Evolutionary conservation across 2,888 invertebrate species (phyloP), one percentile per base, ranked within the genome.

Genomic region (Troides oblongomaculatus): DNA sequence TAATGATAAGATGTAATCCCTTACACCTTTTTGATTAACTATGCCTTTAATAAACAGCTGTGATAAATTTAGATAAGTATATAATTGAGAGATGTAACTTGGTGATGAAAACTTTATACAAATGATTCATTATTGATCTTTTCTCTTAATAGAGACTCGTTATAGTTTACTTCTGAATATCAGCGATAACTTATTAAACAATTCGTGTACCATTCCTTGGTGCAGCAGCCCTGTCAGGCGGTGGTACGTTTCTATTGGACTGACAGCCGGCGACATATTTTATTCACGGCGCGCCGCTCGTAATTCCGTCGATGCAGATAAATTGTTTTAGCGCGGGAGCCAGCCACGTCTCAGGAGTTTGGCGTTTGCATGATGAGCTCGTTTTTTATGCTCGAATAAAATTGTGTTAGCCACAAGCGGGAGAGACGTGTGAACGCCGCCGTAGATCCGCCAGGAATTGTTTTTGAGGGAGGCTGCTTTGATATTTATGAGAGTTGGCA

Each of bases 251-350:
- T 87, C 87, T 83, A 77, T 85, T 75, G 77, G 87, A 87, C 80
- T 90, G 91, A 91, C 92, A 90, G 91, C 79, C 89, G 84, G 86
- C 88, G 92, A 91, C 92, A 92, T 92, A 92, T 92, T 90, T 92
- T 92, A 92, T 92, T 92, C 92, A 92, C 81, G 79, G 83, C 89
- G 85, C 87, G 82, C 81, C 88, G 89, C 85, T 81, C 91, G 92
- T 89, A 91, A 91, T 89, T 84, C 90, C 90, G 90, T 92, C 92
- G 92, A 92, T 90, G 92, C 88, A 91, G 92, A 92, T 92, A 92
- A 92, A 92, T 92, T 92, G 92, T 92, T 92, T 92, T 90, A 92
- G 89, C 92, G 88, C 91, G 90, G 75, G 77, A 76, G 83, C 80
- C 74, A 79, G 84, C 90, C 89, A 89, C 90, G 91, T 90, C 87